A percentile compares a stretch with the other conserved stretches of the same genome.
Evolutionary conservation across 2,888 invertebrate species (phyloP).

Genomic region (Cheilosia vernalis): DNA sequence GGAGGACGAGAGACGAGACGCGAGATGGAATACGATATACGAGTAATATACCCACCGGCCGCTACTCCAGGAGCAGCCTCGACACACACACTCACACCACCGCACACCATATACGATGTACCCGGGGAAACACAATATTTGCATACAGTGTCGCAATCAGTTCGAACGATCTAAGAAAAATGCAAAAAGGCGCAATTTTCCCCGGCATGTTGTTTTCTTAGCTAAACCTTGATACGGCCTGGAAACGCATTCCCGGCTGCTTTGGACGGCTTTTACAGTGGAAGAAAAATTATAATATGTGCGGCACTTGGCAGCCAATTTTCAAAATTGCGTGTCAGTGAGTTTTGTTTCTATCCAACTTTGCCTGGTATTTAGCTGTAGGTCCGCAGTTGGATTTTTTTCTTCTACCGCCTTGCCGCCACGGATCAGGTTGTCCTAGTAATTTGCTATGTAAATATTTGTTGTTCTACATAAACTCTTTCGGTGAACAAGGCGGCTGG

Average conservation of each 20-base stretch:
- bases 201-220: slow-evolving; percentile 68
- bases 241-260: slow-evolving; percentile 53
- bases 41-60: slow-evolving; percentile 15
- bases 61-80: neutral
- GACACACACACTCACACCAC: neutral
- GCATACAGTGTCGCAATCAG: slow-evolving; percentile 68
- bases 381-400: slow-evolving; percentile 17
- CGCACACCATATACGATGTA: neutral
- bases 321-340: slow-evolving; percentile 66
- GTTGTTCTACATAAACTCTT: slow-evolving; percentile 75
- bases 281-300: neutral
- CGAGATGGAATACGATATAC: neutral
- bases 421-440: slow-evolving; percentile 70
- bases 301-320: slow-evolving; percentile 61
- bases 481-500: slow-evolving; percentile 60
- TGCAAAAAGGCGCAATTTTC: slow-evolving; percentile 63
- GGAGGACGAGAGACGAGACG: neutral
- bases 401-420: slow-evolving; percentile 9
- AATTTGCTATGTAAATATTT: slow-evolving; percentile 75
- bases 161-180: slow-evolving; percentile 66
- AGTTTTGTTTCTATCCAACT: slow-evolving; percentile 24
- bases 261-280: neutral
- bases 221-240: slow-evolving; percentile 65
- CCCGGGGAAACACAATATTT: slow-evolving; percentile 64
- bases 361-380: slow-evolving; percentile 36